Evolutionary conservation across 2,113 vertebrate genomes (phyloP).

Genomic region (Chloebia gouldiae): DNA sequence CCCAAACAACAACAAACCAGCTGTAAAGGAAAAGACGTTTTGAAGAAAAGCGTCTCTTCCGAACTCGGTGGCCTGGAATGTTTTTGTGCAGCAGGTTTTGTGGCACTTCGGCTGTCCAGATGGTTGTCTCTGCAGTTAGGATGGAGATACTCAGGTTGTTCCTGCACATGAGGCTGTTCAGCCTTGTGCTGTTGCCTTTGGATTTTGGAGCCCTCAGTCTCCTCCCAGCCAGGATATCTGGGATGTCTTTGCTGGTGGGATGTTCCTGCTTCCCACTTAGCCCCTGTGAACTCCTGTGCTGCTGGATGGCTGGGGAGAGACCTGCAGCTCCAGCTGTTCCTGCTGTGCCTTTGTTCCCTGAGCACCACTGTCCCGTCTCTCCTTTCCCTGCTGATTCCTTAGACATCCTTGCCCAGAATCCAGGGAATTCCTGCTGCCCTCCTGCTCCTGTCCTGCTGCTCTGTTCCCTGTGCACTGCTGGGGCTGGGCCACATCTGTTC

Average conservation of each 20-base stretch:
- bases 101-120: not conserved
- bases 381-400: not conserved
- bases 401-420: no score
- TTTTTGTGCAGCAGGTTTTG: not conserved
- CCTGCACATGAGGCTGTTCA: rapidly evolving
- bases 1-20: not conserved
- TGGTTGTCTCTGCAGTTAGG: not conserved
- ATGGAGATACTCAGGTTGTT: not conserved
- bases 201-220: not conserved
- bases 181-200: not conserved
- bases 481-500: rapidly evolving
- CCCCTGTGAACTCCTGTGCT: rapidly evolving
- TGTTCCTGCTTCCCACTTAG: rapidly evolving
- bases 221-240: not conserved
- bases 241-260: not conserved
- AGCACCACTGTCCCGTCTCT: rapidly evolving
- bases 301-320: not conserved
- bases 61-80: rapidly evolving
- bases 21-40: not conserved
- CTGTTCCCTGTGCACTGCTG: rapidly evolving
- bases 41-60: not conserved
- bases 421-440: not conserved
- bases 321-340: not conserved
- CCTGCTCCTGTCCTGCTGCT: not conserved
- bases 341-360: not conserved